Evolutionary conservation across 2,888 invertebrate genomes (phyloP), one percentile per base, ranked within the genome.

Genomic region (Icerya purchasi): DNA sequence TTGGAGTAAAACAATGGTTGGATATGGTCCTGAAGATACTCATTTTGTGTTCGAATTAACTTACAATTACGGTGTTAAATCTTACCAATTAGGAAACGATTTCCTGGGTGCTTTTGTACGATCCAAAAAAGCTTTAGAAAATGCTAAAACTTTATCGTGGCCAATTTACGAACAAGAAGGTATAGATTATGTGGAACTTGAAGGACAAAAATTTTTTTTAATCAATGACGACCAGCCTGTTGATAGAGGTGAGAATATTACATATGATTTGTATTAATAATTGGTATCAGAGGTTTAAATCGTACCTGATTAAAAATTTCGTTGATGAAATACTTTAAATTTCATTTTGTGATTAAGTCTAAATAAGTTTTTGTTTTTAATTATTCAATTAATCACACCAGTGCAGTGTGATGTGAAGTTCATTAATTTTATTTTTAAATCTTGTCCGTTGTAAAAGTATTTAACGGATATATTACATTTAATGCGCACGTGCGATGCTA

Each of bases 1-100:
- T 66, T 98, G 98, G 98, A 94, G 94, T 70, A 98, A 98, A 75
- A 96, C 97, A 0, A 98, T 98, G 97, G 80, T 97, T 54, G 98
- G 97, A 1, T 98, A 94, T 73, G 97, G 97, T 0, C 83, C 88
- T 1, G 98, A 98, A 74, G 86, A 91, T 67, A 78, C 80, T 58
- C 88, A 97, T 73, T 98, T 97, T 75, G 97, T 92, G 1, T 78
- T 96, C 22, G 97, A 98, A 70, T 76, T 98, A 53, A 97, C 97
- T 14, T 98, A 97, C 72, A 98, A 98, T 72, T 98, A 98, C 70
- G 91, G 91, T 22, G 80, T 97, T 22, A 83, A 83, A 63, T 75
- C 79, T 56, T 97, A 98, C 69, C 82, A 86, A 66, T 73, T 78
- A 66, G 68, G 68, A 5, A 96, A 96, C 74, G 96, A 96, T 73